Conservation (phyloP, 2,113 vertebrate genomes). For the Xenus cinereus region DNA sequence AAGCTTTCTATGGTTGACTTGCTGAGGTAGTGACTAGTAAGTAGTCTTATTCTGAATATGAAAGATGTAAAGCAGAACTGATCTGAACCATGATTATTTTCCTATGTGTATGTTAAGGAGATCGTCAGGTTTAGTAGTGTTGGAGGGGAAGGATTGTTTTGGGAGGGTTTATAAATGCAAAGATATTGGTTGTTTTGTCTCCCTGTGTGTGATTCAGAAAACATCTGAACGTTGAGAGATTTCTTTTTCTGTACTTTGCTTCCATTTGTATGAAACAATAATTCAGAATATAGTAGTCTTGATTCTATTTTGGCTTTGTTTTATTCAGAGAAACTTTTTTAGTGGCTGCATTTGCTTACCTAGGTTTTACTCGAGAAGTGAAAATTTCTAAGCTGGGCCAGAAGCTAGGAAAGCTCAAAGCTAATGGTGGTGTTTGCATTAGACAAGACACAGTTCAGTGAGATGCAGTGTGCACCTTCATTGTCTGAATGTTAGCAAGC, state of each 20-base stretch:
- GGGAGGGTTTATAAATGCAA: background rate
- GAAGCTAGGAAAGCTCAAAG: slow-evolving; percentile 28
- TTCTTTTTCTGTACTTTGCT: background rate
- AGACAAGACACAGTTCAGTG: slow-evolving; percentile 64
- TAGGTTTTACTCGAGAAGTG: slow-evolving; percentile 15
- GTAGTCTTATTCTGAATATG: background rate
- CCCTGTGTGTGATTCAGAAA: background rate
- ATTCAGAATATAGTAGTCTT: background rate
- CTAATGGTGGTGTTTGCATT: background rate
- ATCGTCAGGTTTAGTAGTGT: background rate
- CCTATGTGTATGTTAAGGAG: background rate
- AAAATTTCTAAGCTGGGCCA: background rate
- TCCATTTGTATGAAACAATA: background rate
- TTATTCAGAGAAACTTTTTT: slow-evolving; percentile 7
- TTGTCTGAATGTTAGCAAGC: slow-evolving; percentile 48
- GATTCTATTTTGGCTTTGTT: slow-evolving; percentile 14
- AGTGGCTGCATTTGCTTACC: background rate
- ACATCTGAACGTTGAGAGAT: background rate
- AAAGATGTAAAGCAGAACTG: background rate
- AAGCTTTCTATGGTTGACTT: background rate
- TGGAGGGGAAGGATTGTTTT: background rate
- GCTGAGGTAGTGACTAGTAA: background rate
- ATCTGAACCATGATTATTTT: background rate
- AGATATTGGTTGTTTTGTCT: background rate
- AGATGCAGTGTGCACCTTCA: slow-evolving; percentile 31